Conservation (phyloP, 2,113 vertebrate genomes). For the Dolichotis patagonum region DNA sequence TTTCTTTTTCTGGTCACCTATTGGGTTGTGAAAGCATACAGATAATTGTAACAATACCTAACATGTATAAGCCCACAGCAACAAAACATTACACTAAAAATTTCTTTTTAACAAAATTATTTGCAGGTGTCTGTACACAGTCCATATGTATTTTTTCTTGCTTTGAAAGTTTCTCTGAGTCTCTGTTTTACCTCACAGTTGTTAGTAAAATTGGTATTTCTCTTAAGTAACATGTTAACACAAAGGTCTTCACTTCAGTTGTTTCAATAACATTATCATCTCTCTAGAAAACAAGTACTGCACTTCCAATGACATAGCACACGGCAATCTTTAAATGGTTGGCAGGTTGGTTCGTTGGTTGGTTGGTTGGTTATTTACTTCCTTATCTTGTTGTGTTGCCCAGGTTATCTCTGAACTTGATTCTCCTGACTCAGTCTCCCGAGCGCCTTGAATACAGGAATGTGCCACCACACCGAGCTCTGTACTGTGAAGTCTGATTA, state of each 20-base stretch:
- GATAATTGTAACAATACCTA: background rate
- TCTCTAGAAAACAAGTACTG: conserved; percentile 45
- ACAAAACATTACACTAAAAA: background rate
- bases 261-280: conserved; percentile 28
- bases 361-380: background rate
- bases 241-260: conserved; percentile 39
- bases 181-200: conserved; percentile 1
- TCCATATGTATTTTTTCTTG: conserved; percentile 40
- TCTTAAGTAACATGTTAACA: conserved; percentile 36
- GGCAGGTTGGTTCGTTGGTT: background rate
- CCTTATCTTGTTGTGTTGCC: background rate
- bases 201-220: conserved; percentile 47
- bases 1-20: background rate
- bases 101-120: conserved; percentile 45
- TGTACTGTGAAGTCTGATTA: conserved; percentile 27
- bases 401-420: background rate
- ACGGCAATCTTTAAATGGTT: background rate
- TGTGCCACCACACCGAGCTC: background rate
- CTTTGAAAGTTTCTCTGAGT: conserved; percentile 41
- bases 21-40: background rate
- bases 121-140: background rate
- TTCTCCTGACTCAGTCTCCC: background rate
- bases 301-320: background rate
- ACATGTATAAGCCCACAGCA: background rate
- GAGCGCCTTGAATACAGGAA: background rate